A percentile compares a stretch with the other conserved stretches of the same genome.
These are phyloP conservation scores for Apodemia duryi DNA, from an alignment of 2,888 invertebrate genomes.

Conservation along the genomic window DNA sequence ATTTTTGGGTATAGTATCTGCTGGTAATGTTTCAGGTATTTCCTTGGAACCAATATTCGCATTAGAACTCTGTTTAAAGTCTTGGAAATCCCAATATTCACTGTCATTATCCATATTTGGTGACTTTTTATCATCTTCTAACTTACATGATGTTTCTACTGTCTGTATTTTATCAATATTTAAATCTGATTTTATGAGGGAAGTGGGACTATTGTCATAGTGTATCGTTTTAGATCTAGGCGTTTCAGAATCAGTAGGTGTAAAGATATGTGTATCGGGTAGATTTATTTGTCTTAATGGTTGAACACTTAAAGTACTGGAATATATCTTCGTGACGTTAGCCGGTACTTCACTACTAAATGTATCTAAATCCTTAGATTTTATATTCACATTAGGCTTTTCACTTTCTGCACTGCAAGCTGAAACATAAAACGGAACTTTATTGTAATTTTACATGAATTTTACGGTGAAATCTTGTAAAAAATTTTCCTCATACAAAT, in stretches of 20 bases:
- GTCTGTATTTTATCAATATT: constrained; percentile 34
- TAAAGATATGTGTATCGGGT: constrained; percentile 75
- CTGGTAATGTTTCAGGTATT: constrained; percentile 26
- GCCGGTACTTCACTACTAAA: constrained; percentile 51
- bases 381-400: constrained; percentile 40
- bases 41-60: constrained; percentile 22
- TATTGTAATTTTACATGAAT: background rate
- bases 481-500: too few relatives aligned
- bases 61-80: constrained; percentile 46
- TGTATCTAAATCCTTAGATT: constrained; percentile 53
- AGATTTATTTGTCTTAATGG: constrained; percentile 68
- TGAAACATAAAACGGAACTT: constrained; percentile 42
- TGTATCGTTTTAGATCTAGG: constrained; percentile 75
- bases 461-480: too few relatives aligned
- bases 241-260: constrained; percentile 73
- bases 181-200: constrained; percentile 46
- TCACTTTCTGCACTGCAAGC: constrained; percentile 60
- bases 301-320: constrained; percentile 60
- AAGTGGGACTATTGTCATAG: constrained; percentile 52
- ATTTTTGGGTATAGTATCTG: constrained; percentile 22
- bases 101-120: constrained; percentile 40
- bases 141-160: constrained; percentile 22
- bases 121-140: constrained; percentile 30
- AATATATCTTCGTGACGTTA: constrained; percentile 58
- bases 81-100: constrained; percentile 71